phyloP scores from a whole-genome alignment of 1,140 invertebrate species.

The Aricia agestis region DNA sequence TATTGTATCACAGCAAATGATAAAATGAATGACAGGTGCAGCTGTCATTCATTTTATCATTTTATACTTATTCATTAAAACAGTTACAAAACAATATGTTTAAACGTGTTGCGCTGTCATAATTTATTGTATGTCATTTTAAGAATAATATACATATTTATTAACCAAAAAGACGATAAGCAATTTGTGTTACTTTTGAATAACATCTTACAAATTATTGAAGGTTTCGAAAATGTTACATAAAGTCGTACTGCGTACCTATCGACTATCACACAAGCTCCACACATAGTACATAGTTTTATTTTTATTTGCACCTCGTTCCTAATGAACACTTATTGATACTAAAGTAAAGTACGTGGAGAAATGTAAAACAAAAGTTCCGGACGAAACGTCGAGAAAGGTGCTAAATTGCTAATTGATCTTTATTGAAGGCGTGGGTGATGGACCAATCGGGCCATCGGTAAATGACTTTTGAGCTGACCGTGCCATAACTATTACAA shows the following conservation, averaged over 20 bases:
- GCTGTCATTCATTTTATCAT: background rate
- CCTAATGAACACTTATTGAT: no score
- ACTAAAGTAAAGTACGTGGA: background rate
- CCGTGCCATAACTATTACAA: background rate
- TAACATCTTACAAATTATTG: background rate
- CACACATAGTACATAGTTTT: no score
- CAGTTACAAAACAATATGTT: background rate
- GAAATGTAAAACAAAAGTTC: background rate
- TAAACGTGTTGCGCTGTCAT: background rate
- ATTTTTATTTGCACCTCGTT: no score
- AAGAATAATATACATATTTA: background rate
- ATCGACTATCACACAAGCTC: no score
- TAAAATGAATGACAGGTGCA: background rate
- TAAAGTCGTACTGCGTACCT: no score
- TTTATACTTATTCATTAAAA: constrained; percentile 1
- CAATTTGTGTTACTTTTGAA: background rate
- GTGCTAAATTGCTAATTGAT: background rate
- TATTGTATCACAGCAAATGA: no score
- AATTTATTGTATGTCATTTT: background rate
- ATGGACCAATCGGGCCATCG: background rate
- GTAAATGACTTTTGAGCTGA: background rate
- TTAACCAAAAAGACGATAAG: background rate
- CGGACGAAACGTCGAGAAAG: background rate
- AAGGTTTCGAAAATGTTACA: background rate
- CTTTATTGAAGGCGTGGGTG: background rate